Percentiles rank a stretch among this genome's conserved stretches.
These are phyloP conservation scores for Pemphigus obesinymphae DNA, from an alignment of 1,140 invertebrate genomes.

Conservation along the genomic window DNA sequence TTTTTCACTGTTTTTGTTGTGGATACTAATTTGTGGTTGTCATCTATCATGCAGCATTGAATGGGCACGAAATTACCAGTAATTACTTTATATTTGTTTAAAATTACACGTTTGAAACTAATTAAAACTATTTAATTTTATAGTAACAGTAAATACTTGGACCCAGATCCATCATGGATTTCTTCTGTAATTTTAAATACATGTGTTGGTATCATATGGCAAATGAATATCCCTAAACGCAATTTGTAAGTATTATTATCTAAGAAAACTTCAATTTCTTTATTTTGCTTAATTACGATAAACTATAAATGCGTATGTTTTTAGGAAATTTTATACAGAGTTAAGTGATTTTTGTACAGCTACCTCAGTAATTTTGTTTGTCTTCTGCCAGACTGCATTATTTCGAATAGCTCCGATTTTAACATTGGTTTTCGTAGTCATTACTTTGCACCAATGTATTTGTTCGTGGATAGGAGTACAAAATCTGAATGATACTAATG, in stretches of 20 bases:
- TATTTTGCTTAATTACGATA: no score
- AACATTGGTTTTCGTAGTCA: not conserved
- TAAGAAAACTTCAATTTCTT: no score
- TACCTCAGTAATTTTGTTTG: not conserved
- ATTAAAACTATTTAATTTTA: not conserved
- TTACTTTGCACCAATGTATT: conserved; percentile 11
- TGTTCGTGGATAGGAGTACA: not conserved
- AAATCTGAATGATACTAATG: not conserved
- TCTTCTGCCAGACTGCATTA: conserved; percentile 17
- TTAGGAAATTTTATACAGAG: conserved; percentile 14
- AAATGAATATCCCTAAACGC: not conserved
- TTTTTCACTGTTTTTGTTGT: conserved; percentile 37
- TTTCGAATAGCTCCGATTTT: conserved; percentile 28
- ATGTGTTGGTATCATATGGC: not conserved
- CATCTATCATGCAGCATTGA: conserved; percentile 24
- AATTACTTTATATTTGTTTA: not conserved
- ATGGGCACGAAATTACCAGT: conserved; percentile 32
- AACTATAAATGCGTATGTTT: no score
- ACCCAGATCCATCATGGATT: conserved; percentile 28
- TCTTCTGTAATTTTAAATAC: not conserved
- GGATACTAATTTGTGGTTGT: conserved; percentile 16
- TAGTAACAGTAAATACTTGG: not conserved
- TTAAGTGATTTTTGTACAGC: not conserved
- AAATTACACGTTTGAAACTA: not conserved
- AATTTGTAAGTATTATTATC: conserved; percentile 15